Conservation (phyloP, 2,888 invertebrate species). For the Encarsia formosa region DNA sequence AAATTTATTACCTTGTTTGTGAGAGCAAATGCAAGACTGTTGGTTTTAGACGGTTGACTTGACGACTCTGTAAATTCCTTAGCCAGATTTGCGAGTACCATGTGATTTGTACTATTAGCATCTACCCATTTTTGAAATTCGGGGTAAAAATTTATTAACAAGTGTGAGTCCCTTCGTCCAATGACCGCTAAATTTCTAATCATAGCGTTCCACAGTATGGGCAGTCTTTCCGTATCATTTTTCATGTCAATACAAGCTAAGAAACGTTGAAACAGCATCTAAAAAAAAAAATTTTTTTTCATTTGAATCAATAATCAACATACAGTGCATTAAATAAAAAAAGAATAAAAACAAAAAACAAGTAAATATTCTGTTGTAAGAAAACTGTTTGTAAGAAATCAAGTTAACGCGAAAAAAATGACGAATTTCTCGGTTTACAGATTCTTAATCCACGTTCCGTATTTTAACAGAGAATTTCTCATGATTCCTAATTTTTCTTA, state of each 20-base stretch:
- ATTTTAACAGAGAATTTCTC: too few species aligned
- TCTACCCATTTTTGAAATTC: constrained; percentile 58
- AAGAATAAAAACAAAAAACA: too few species aligned
- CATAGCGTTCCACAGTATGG: constrained; percentile 60
- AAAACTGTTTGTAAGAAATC: too few species aligned
- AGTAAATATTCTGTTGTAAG: too few species aligned
- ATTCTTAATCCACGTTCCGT: too few species aligned
- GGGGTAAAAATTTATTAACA: constrained; percentile 56
- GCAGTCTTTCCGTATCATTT: constrained; percentile 54
- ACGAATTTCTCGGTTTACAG: too few species aligned
- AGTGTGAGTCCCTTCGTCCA: constrained; percentile 58
- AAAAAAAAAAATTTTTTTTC: constrained; percentile 34
- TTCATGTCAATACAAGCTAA: constrained; percentile 57
- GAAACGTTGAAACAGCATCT: constrained; percentile 67
- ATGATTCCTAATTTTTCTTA: too few species aligned
- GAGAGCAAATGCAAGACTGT: constrained; percentile 51
- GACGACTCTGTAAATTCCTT: constrained; percentile 41
- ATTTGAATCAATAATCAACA: neutral
- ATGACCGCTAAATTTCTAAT: constrained; percentile 59
- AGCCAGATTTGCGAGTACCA: constrained; percentile 37
- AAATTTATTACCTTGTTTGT: constrained; percentile 53
- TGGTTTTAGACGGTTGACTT: constrained; percentile 41
- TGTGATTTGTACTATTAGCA: constrained; percentile 33
- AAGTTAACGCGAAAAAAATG: too few species aligned
- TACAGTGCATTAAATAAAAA: constrained; percentile 7